phyloP scores from a whole-genome alignment of 2,888 invertebrate species.

The Parascotia fuliginaria region DNA sequence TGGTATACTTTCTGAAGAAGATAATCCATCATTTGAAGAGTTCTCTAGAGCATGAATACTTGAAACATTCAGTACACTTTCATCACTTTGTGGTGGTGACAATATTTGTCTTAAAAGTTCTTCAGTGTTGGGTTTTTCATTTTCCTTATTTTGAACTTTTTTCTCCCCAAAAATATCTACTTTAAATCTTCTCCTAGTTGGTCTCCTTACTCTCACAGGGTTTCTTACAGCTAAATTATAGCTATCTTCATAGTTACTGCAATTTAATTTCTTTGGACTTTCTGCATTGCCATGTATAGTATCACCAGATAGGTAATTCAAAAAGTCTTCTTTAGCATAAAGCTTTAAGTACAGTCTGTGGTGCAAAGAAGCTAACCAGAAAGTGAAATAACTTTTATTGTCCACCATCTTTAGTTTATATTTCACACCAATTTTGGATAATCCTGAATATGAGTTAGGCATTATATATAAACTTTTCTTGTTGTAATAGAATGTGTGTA shows the following conservation, averaged over 20 bases:
- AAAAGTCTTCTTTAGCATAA: conserved; percentile 89
- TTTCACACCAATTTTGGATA: conserved; percentile 87
- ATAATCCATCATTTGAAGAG: conserved; percentile 77
- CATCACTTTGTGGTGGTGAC: conserved; percentile 65
- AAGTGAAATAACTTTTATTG: conserved; percentile 91
- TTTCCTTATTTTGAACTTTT: conserved; percentile 89
- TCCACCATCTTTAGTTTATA: conserved; percentile 91
- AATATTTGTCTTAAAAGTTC: conserved; percentile 72
- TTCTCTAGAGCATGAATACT: conserved; percentile 60
- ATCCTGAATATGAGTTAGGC: conserved; percentile 82
- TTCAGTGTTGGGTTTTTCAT: conserved; percentile 87
- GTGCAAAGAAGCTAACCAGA: conserved; percentile 91
- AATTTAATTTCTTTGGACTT: conserved; percentile 63
- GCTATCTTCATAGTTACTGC: conserved; percentile 82
- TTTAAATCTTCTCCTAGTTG: conserved; percentile 82
- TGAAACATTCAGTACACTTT: conserved; percentile 52
- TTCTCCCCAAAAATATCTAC: conserved; percentile 80
- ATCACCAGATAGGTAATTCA: conserved; percentile 87
- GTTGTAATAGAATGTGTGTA: conserved; percentile 91
- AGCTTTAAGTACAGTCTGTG: conserved; percentile 91
- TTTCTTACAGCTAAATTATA: conserved; percentile 82
- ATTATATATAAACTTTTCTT: conserved; percentile 89
- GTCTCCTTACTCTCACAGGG: conserved; percentile 67
- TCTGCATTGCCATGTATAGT: conserved; percentile 68
- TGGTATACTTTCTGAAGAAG: conserved; percentile 82